A percentile compares a stretch with the other conserved stretches of the same genome.
These are phyloP conservation scores for Bujurquina vittata DNA, from an alignment of 2,113 vertebrate species.

Conservation along the genomic window DNA sequence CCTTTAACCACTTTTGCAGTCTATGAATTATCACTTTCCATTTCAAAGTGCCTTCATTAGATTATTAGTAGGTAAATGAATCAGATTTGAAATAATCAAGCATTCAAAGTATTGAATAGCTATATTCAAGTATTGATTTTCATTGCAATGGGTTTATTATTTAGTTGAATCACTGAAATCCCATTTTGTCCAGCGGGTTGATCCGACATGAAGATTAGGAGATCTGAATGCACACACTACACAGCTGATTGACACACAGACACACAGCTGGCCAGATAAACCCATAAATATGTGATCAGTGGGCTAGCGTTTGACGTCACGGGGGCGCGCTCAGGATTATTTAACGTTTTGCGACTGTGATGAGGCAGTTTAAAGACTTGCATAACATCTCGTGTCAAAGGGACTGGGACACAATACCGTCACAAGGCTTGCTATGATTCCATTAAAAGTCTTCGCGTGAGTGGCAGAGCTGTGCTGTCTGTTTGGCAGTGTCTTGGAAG, in stretches of 20 bases:
- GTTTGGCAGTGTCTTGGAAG: neutral
- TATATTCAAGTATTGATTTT: neutral
- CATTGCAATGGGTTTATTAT: neutral
- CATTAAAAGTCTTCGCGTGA: constrained; percentile 7
- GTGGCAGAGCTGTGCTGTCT: neutral
- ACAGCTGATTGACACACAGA: constrained; percentile 60
- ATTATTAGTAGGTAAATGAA: neutral
- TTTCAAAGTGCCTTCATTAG: neutral
- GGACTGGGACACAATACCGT: constrained; percentile 1
- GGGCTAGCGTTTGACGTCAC: constrained; percentile 53
- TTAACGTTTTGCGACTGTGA: constrained; percentile 52
- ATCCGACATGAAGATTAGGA: constrained; percentile 55
- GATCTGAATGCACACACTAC: constrained; percentile 9
- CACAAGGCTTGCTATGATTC: constrained; percentile 23
- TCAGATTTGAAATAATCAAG: neutral
- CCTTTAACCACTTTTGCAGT: neutral
- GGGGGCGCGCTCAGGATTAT: constrained; percentile 43
- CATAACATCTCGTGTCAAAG: constrained; percentile 43
- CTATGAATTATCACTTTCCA: neutral
- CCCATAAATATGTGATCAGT: constrained; percentile 64
- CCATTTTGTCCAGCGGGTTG: constrained; percentile 32
- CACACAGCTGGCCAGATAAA: constrained; percentile 69
- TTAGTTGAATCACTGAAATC: constrained; percentile 33
- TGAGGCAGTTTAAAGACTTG: constrained; percentile 40
- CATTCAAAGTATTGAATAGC: no score